Conservation (phyloP, 35 echinoderm and acorn worm species). For the Lytechinus variegatus region DNA sequence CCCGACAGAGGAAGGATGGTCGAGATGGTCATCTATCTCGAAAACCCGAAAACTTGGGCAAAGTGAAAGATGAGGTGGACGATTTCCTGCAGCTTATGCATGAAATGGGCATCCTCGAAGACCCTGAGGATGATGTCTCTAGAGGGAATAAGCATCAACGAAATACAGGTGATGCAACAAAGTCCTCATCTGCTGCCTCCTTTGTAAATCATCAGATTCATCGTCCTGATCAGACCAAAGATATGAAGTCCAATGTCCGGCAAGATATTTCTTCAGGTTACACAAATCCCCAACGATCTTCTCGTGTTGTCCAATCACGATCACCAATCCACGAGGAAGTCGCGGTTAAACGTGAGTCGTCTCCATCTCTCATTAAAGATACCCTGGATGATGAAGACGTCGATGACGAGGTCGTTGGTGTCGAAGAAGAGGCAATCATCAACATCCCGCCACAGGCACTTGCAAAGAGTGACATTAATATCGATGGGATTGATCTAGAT, state of each 20-base stretch:
- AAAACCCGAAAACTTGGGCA: not conserved
- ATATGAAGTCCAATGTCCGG: not conserved
- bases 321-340: not conserved
- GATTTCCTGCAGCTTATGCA: conserved; percentile 24
- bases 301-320: not conserved
- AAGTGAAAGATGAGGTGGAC: not conserved
- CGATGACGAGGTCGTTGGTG: not conserved
- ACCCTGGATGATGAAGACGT: not conserved
- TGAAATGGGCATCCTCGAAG: not conserved
- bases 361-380: not conserved
- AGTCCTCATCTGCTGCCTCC: not conserved
- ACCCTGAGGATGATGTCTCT: not conserved
- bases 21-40: not conserved
- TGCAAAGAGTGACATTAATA: not conserved
- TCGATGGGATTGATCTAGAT: not conserved
- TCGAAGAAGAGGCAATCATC: conserved; percentile 19
- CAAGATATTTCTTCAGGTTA: not conserved
- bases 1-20: conserved; percentile 16
- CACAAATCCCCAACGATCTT: not conserved
- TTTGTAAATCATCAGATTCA: not conserved
- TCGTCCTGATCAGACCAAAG: not conserved
- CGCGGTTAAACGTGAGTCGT: not conserved
- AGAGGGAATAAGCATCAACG: not conserved
- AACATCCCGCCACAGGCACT: not conserved
- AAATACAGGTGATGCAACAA: not conserved